These are phyloP conservation scores for Nyctibius bracteatus DNA, from an alignment of 2,113 vertebrate species.

Conservation along the genomic window DNA sequence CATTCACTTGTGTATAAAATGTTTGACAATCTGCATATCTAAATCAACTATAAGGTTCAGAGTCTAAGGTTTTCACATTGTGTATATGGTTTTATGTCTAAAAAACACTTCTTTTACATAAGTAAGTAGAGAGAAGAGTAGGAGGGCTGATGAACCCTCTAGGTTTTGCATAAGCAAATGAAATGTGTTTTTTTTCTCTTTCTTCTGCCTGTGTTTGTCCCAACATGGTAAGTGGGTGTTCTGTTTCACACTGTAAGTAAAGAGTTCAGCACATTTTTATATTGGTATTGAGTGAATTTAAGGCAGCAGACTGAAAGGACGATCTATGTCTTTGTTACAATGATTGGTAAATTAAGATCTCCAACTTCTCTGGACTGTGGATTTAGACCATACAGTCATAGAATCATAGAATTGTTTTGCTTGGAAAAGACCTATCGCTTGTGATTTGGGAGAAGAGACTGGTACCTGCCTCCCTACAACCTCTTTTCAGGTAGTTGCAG, in stretches of 20 bases:
- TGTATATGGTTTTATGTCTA: neutral
- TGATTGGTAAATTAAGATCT: neutral
- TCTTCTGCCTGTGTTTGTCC: neutral
- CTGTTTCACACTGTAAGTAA: neutral
- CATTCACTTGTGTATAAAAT: neutral
- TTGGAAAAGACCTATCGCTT: too few relatives aligned
- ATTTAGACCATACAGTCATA: too few relatives aligned
- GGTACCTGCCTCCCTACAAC: too few relatives aligned
- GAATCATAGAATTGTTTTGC: too few relatives aligned
- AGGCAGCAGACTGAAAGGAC: neutral
- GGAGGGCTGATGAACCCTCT: neutral
- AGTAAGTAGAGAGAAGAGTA: neutral
- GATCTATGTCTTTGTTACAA: neutral
- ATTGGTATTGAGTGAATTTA: neutral
- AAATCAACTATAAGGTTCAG: neutral
- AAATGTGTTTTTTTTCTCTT: neutral
- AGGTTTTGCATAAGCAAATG: neutral
- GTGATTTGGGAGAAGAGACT: too few relatives aligned
- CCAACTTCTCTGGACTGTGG: neutral
- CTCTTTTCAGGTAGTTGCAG: too few relatives aligned
- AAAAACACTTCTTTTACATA: fast-evolving
- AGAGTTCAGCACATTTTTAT: neutral
- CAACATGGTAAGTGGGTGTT: neutral
- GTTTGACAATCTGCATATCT: neutral
- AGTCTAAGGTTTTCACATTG: neutral